Evolutionary conservation across 2,888 invertebrate species (phyloP), one percentile per base, ranked within the genome.

Genomic region (Oligia strigilis): DNA sequence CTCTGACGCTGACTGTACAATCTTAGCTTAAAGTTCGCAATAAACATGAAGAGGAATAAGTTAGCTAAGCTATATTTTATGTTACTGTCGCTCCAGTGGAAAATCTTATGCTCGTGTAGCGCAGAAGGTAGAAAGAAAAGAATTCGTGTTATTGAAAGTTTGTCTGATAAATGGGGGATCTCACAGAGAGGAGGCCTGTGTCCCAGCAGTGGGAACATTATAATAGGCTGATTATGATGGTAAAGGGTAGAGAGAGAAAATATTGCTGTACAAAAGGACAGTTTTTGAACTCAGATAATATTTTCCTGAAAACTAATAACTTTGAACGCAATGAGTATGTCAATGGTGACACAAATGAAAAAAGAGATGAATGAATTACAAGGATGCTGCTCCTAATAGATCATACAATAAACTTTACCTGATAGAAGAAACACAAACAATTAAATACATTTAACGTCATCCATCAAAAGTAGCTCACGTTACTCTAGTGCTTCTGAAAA

Each of bases 401-500:
- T n/a, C 1, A 40, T 29, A 14, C 9, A 62, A 36, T 72, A 23
- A 46, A 75, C 23, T 29, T 5, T 5, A 64, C 9, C 5, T 55
- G 17, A 66, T 29, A 60, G 4, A 62, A 65, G 23, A 72, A 75
- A 55, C 2, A 40, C 29, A 9, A 23, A 62, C 3, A 70, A 69
- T 52, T 58, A 40, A 72, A 72, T 55, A 73, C 9, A 74, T 66
- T 46, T 23, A 71, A 64, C 9, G 6, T 46, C 36, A 74, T 77
- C 13, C 5, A 77, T 75, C 74, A 64, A 71, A 77, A 65, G 40
- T 72, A 66, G 3, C 80, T 65, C 58, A 71, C 52, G 60, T 73
- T 66, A 60, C n/a, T 74, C 6, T 72, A 85, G 75, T 72, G n/a
- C n/a, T n/a, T n/a, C n/a, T n/a, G 78, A 75, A 77, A 85, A 82